A percentile compares a stretch with the other conserved stretches of the same genome.
phyloP scores from a whole-genome alignment of 92 coral and sea anemone species.

The Paragorgia papillata region DNA sequence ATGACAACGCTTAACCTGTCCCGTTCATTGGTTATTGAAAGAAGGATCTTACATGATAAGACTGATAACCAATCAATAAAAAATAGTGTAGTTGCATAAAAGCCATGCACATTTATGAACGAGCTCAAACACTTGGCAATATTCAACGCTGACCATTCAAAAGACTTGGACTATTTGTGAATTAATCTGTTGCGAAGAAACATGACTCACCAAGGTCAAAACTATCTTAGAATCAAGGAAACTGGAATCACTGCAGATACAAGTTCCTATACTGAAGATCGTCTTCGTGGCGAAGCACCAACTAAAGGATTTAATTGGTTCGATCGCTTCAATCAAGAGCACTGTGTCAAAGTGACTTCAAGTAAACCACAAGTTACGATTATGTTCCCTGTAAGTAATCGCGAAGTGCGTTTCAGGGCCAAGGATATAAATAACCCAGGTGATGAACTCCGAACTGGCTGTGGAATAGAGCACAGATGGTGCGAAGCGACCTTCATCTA shows the following conservation, averaged over 20 bases:
- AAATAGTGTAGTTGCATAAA: too few species aligned
- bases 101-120: too few species aligned
- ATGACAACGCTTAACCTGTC: too few species aligned
- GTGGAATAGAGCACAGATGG: conserved; percentile 26
- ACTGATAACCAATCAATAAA: too few species aligned
- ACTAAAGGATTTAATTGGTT: conserved; percentile 3
- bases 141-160: too few species aligned
- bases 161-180: too few species aligned
- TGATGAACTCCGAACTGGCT: conserved; percentile 30
- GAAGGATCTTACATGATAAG: too few species aligned
- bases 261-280: conserved; percentile 23
- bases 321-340: conserved; percentile 22
- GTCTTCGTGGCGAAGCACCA: conserved; percentile 33
- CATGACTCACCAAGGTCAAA: conserved; percentile 15
- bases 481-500: conserved; percentile 21
- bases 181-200: too few species aligned
- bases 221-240: conserved; percentile 17
- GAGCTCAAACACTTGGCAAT: too few species aligned
- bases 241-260: conserved; percentile 26
- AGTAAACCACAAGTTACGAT: neutral
- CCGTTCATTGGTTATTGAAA: too few species aligned
- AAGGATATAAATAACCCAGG: conserved; percentile 18
- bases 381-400: conserved; percentile 29
- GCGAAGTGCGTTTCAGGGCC: conserved; percentile 18
- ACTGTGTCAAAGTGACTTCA: neutral